A percentile compares a stretch with the other conserved stretches of the same genome.
Conservation (phyloP, 2,888 invertebrate species). For the Laspeyria flexula region DNA sequence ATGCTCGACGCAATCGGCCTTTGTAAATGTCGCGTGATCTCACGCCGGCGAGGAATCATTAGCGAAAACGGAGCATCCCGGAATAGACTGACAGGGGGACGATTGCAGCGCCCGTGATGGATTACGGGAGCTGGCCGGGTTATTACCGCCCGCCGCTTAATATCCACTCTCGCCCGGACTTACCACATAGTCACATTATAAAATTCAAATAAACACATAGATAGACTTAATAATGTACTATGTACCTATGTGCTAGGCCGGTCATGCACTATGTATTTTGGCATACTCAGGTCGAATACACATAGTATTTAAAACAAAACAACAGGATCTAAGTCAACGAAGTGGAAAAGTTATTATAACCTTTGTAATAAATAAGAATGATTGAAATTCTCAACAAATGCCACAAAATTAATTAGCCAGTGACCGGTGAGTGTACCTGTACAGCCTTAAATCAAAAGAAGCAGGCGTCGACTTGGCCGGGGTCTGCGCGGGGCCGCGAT, state of each 20-base stretch:
- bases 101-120: conserved; percentile 82
- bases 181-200: conserved; percentile 57
- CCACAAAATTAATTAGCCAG: conserved; percentile 53
- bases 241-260: conserved; percentile 20
- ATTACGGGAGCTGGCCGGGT: conserved; percentile 70
- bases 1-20: conserved; percentile 66
- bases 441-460: conserved; percentile 47
- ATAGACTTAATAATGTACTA: too few species aligned
- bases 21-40: conserved; percentile 72
- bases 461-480: conserved; percentile 42
- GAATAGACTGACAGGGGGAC: conserved; percentile 84
- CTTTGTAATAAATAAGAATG: conserved; percentile 43
- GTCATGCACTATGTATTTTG: conserved; percentile 43
- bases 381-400: conserved; percentile 44
- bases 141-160: conserved; percentile 71
- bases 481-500: conserved; percentile 51
- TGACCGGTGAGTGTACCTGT: conserved; percentile 39
- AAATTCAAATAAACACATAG: conserved; percentile 24
- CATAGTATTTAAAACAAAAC: conserved; percentile 39
- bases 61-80: conserved; percentile 83
- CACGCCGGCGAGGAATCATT: conserved; percentile 74
- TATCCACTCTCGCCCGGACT: conserved; percentile 63
- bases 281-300: conserved; percentile 31
- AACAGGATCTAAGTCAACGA: conserved; percentile 39
- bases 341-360: conserved; percentile 44